A percentile compares a stretch with the other conserved stretches of the same genome.
Conservation (phyloP, 2,797 vertebrate genomes). For the Coreius guichenoti region DNA sequence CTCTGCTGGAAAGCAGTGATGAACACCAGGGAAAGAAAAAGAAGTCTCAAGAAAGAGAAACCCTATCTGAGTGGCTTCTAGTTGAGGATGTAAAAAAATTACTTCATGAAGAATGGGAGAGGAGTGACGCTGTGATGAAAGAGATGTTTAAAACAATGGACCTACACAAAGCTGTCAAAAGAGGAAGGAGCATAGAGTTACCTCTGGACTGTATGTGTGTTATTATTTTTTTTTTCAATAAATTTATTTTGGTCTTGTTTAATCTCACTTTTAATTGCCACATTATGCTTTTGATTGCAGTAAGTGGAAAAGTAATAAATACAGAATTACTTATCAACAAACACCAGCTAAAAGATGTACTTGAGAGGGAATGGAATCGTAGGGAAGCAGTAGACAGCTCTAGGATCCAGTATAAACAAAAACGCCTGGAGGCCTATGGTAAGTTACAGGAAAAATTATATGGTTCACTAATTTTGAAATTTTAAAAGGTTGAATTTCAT, state of each 20-base stretch:
- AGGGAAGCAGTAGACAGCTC: fast-evolving
- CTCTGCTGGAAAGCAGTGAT: neutral
- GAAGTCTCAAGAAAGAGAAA: neutral
- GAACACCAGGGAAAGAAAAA: no score
- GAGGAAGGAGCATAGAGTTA: fast-evolving
- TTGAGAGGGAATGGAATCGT: neutral
- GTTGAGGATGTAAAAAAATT: neutral
- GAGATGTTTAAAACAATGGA: neutral
- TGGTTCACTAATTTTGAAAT: neutral
- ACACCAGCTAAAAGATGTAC: neutral
- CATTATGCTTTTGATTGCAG: neutral
- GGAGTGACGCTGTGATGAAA: neutral
- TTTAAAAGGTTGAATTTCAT: neutral
- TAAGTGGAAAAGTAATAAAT: neutral
- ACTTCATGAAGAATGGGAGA: neutral
- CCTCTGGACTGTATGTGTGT: neutral
- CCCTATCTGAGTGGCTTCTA: neutral
- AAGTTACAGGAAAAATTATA: neutral
- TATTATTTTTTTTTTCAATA: neutral
- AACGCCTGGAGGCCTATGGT: neutral
- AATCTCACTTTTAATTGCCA: neutral
- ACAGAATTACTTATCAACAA: neutral
- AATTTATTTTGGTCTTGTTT: neutral
- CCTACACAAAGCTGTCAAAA: neutral
- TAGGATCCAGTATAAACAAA: neutral